These are phyloP conservation scores for Tachuris rubrigastra DNA, from an alignment of 2,113 vertebrate species.

Conservation along the genomic window DNA sequence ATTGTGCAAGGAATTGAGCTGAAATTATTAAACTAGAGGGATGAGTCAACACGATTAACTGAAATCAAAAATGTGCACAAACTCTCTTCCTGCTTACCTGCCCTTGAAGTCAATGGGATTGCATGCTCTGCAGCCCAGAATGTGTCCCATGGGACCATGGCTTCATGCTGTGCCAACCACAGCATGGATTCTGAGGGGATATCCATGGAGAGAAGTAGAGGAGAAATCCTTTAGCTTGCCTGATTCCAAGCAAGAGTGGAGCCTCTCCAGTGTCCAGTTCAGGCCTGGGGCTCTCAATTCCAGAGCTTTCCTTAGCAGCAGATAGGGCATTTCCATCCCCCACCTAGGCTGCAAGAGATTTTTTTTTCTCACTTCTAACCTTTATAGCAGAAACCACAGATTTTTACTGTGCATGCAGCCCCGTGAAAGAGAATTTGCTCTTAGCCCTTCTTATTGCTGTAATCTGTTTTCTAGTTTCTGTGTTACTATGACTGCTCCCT, in stretches of 20 bases:
- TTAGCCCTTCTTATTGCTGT: not conserved
- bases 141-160: not conserved
- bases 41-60: not conserved
- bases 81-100: not conserved
- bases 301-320: not conserved
- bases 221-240: not conserved
- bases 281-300: not conserved
- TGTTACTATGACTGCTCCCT: not conserved
- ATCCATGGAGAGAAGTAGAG: not conserved
- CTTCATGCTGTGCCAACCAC: not conserved
- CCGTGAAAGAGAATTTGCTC: not conserved
- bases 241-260: not conserved
- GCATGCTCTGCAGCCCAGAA: not conserved
- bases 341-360: not conserved
- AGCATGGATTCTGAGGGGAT: not conserved
- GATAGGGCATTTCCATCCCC: not conserved
- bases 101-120: not conserved
- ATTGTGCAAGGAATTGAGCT: not conserved
- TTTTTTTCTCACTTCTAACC: not conserved
- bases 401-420: not conserved
- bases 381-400: not conserved
- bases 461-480: not conserved
- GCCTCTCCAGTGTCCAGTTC: not conserved
- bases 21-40: not conserved
- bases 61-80: not conserved